These are phyloP conservation scores for Bursaphelenchus okinawaensis DNA, from an alignment of 2,888 invertebrate species.

Conservation along the genomic window DNA sequence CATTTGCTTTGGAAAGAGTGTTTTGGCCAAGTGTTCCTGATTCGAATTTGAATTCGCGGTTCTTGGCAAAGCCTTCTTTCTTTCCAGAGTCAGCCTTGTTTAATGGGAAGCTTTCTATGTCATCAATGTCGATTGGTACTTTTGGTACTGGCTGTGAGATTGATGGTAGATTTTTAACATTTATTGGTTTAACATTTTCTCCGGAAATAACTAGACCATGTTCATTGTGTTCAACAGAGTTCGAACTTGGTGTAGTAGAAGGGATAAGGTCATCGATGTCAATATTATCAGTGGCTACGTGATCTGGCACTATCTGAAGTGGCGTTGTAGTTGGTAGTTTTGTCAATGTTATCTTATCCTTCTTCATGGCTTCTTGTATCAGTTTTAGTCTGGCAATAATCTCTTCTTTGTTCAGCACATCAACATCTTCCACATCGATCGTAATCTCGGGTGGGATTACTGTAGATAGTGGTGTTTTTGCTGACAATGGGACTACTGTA, in stretches of 20 bases:
- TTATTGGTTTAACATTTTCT: not conserved
- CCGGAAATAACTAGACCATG: slow-evolving; percentile 11
- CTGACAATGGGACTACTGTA: not conserved
- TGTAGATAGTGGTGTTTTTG: not conserved
- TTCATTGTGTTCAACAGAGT: not conserved
- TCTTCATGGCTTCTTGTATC: slow-evolving; percentile 7
- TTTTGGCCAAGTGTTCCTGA: no score
- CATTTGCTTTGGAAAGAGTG: no score
- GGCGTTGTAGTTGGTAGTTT: not conserved
- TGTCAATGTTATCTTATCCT: slow-evolving; percentile 4
- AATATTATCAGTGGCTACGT: no score
- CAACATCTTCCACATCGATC: not conserved
- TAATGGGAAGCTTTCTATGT: no score
- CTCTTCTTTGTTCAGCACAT: not conserved
- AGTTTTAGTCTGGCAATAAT: not conserved
- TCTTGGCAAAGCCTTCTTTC: no score
- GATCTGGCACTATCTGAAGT: not conserved
- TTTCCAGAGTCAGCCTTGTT: no score
- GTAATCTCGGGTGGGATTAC: not conserved
- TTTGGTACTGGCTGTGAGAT: not conserved
- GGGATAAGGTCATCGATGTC: no score
- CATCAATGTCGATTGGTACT: no score
- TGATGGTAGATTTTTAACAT: not conserved
- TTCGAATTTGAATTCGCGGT: no score
- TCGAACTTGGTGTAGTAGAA: not conserved